phyloP scores from a whole-genome alignment of 2,113 vertebrate genomes.

The Chlorocebus sabaeus region DNA sequence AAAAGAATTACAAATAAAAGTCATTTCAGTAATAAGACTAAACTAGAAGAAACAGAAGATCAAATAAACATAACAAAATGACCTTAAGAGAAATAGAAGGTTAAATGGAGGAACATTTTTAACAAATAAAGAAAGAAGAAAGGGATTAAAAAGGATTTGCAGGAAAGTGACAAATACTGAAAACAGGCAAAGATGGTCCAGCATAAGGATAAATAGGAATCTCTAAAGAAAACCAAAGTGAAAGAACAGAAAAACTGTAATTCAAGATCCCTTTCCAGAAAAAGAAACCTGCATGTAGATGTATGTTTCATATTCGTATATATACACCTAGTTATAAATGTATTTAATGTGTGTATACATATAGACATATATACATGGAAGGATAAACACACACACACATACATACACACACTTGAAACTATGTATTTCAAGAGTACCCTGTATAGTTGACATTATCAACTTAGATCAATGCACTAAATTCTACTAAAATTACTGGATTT shows the following conservation, averaged over 20 bases:
- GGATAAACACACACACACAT: background rate
- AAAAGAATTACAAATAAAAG: background rate
- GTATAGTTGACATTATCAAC: background rate
- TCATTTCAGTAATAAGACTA: background rate
- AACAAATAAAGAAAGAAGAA: background rate
- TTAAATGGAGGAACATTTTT: background rate
- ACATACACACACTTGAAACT: background rate
- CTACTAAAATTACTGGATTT: background rate
- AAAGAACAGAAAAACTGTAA: background rate
- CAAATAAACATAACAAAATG: background rate
- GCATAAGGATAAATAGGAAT: background rate
- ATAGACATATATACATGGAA: background rate
- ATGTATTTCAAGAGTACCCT: background rate
- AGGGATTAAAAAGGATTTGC: background rate
- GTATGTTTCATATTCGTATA: background rate
- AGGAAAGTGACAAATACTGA: background rate
- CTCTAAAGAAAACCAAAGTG: background rate
- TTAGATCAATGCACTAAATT: background rate
- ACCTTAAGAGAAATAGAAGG: background rate
- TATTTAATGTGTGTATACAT: background rate
- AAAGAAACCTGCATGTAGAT: background rate
- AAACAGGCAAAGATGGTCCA: background rate
- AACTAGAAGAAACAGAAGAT: background rate
- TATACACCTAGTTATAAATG: background rate
- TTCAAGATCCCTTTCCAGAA: background rate